phyloP scores from a whole-genome alignment of 2,113 vertebrate genomes.

The Clarias magur region DNA sequence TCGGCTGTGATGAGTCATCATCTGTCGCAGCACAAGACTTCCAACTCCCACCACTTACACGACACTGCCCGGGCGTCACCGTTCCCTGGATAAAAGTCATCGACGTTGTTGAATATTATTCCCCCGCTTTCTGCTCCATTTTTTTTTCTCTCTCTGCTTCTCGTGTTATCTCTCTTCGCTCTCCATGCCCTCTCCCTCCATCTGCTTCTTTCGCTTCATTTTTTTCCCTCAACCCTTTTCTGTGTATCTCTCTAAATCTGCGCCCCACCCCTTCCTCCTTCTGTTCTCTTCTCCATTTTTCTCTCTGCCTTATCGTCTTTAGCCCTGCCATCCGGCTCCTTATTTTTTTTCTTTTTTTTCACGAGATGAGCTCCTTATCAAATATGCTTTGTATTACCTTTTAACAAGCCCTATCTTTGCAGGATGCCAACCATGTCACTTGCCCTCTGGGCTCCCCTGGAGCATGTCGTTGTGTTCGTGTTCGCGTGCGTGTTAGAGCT shows the following conservation, averaged over 20 bases:
- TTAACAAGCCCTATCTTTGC: constrained; percentile 64
- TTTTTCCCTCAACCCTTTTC: constrained; percentile 15
- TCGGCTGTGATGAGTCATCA: constrained; percentile 33
- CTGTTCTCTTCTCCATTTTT: constrained; percentile 25
- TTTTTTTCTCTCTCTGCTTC: background rate
- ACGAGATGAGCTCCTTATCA: constrained; percentile 60
- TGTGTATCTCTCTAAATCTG: constrained; percentile 31
- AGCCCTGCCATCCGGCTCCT: constrained; percentile 53
- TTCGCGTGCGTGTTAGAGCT: constrained; percentile 17
- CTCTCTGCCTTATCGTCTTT: constrained; percentile 36
- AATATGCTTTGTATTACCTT: constrained; percentile 58
- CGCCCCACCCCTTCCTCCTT: constrained; percentile 25
- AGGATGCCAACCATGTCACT: constrained; percentile 67
- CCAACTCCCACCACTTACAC: constrained; percentile 4
- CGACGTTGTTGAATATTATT: background rate
- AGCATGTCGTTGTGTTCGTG: constrained; percentile 49
- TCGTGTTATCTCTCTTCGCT: background rate
- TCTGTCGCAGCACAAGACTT: constrained; percentile 19
- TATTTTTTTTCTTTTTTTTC: constrained; percentile 15
- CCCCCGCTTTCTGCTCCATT: constrained; percentile 3
- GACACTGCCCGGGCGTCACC: background rate
- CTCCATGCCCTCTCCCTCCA: constrained; percentile 44
- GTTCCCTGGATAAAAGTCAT: constrained; percentile 12
- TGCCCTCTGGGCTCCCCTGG: constrained; percentile 54
- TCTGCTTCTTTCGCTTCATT: constrained; percentile 37